Conservation (phyloP, 53 echinoderm and acorn worm species). For the Luidia sarsii region DNA sequence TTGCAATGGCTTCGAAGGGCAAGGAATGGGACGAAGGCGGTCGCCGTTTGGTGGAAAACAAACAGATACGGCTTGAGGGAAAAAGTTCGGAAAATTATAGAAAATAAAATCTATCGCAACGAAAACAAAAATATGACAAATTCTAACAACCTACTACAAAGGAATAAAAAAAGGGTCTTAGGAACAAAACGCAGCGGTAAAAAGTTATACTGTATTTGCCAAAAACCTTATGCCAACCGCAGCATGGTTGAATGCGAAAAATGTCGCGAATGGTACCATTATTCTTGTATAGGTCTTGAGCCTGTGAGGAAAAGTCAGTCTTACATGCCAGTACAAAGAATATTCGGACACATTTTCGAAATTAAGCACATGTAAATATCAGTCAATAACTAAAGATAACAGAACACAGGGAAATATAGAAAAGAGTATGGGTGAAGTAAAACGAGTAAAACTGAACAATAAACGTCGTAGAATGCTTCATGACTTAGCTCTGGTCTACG, state of each 20-base stretch:
- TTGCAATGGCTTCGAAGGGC: neutral
- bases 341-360: neutral
- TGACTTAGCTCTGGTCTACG: neutral
- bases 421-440: constrained; percentile 20
- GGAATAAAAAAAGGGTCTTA: too few species aligned
- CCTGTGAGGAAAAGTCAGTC: too few species aligned
- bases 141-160: too few species aligned
- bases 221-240: too few species aligned
- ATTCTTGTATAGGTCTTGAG: too few species aligned
- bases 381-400: neutral
- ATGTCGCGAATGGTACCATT: too few species aligned
- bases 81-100: neutral
- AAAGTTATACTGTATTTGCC: too few species aligned
- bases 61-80: neutral
- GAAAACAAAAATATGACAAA: too few species aligned
- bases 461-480: neutral
- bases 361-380: neutral
- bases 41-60: neutral
- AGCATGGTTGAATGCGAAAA: too few species aligned
- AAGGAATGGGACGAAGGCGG: neutral
- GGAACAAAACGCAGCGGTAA: too few species aligned
- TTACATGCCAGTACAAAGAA: neutral
- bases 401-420: neutral
- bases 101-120: too few species aligned
- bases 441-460: neutral